Base-by-base conservation (phyloP, 2,113 vertebrate species). In the Cinclus cinclus region DNA sequence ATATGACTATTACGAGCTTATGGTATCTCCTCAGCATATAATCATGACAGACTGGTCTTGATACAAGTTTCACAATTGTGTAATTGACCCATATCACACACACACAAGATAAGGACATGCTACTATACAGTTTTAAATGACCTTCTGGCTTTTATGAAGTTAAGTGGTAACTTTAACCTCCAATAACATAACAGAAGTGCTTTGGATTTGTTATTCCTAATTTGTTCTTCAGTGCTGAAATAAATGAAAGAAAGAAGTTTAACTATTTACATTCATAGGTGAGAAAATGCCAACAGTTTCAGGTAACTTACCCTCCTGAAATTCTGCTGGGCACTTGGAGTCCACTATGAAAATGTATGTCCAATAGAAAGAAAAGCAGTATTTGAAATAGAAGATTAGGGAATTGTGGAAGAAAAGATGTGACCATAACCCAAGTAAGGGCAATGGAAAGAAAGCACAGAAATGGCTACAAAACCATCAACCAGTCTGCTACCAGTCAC, bases 401-500 rank as follows among this genome's bases (percentile, higher is more conserved):
- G 13, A 83, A 49, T 11, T 41, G 44, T 33, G 21, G 30, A 44
- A 69, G 44, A 69, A 67, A 49, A 18, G 3, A 80, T 49, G 14
- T 5, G 28, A 49, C 44, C 85, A 16, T 41, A 59, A 33, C 2
- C 15, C 53, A 52, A 33, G 11, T 39, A 77, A 35, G 7, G 3
- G 5, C 24, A 83, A 19, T 20, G 14, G 31, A 79, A 77, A 25
- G 25, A 58, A 83, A 44, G 53, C 23, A 58, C 35, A 60, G 13
- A 73, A 62, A 42, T 1, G 4, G n/a, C 58, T 83, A 60, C 11
- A 60, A 52, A 78, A 11, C 23, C 13, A 67, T n/a, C 28, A 84
- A 33, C 19, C 42, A 71, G 7, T 37, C 44, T 47, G 24, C 20
- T 50, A 41, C 0, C 1, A 3, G 13, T 58, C 0, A 0, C 8